These are phyloP conservation scores for Dendrocopos noguchii DNA, from an alignment of 2,113 vertebrate genomes.

Conservation along the genomic window DNA sequence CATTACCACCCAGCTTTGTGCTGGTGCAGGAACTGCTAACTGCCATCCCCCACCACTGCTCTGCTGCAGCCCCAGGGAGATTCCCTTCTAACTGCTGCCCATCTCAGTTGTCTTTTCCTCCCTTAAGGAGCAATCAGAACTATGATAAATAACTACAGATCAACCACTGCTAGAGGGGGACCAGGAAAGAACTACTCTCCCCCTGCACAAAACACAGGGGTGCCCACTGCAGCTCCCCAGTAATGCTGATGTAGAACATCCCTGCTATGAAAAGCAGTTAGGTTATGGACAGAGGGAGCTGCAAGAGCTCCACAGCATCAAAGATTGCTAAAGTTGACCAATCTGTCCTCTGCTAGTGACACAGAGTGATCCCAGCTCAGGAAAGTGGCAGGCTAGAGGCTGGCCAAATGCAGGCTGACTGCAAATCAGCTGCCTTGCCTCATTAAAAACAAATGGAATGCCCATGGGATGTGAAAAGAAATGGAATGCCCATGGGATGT, in stretches of 20 bases:
- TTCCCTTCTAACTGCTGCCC: neutral
- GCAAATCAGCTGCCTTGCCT: neutral
- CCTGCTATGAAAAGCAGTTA: neutral
- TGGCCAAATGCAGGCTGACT: neutral
- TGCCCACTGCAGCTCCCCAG: neutral
- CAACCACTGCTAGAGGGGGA: neutral
- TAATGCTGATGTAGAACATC: too few species aligned
- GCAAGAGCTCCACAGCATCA: neutral
- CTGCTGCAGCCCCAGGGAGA: neutral
- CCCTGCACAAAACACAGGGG: neutral
- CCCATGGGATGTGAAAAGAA: neutral
- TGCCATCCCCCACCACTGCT: too few species aligned
- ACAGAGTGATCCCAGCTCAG: neutral
- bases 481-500: neutral
- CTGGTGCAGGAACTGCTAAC: neutral
- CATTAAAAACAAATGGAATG: neutral
- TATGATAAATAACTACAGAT: neutral
- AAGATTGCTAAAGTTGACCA: neutral
- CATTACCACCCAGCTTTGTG: neutral
- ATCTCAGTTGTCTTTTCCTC: neutral
- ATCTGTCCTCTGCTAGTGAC: too few species aligned
- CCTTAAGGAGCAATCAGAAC: neutral
- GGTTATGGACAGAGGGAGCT: neutral
- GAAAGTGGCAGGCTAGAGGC: accelerated
- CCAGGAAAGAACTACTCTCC: neutral